phyloP scores from a whole-genome alignment of 2,113 vertebrate genomes.

The Malurus elegans region DNA sequence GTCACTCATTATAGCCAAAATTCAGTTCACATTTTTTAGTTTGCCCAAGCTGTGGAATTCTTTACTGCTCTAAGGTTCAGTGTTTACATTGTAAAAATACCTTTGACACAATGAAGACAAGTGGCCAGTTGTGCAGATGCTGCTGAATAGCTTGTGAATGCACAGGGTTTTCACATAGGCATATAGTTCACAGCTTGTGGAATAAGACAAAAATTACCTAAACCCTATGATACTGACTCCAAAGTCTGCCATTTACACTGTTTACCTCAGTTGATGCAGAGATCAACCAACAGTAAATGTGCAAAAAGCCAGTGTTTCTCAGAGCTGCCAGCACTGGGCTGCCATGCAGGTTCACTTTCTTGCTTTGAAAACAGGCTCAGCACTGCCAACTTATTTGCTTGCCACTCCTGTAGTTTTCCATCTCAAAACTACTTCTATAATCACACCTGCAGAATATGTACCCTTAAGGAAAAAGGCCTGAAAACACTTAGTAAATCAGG shows the following conservation, averaged over 20 bases:
- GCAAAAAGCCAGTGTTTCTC: neutral
- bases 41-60: neutral
- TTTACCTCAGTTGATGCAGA: neutral
- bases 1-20: neutral
- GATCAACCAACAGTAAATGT: neutral
- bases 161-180: neutral
- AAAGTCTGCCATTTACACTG: neutral
- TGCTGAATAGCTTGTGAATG: neutral
- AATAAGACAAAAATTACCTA: neutral
- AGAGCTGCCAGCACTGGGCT: neutral
- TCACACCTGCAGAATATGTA: neutral
- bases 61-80: neutral
- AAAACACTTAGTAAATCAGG: neutral
- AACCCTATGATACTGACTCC: accelerated
- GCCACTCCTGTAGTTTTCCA: neutral
- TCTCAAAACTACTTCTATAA: neutral
- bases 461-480: neutral
- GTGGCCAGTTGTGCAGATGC: neutral
- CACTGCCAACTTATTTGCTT: neutral
- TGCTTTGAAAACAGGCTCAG: neutral
- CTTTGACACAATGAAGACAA: neutral
- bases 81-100: neutral
- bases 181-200: neutral
- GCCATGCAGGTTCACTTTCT: neutral
- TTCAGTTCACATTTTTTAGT: neutral